Evolutionary conservation across 2,797 vertebrate genomes (phyloP), one percentile per base, ranked within the genome.

Genomic region (Sebastes steindachneri): DNA sequence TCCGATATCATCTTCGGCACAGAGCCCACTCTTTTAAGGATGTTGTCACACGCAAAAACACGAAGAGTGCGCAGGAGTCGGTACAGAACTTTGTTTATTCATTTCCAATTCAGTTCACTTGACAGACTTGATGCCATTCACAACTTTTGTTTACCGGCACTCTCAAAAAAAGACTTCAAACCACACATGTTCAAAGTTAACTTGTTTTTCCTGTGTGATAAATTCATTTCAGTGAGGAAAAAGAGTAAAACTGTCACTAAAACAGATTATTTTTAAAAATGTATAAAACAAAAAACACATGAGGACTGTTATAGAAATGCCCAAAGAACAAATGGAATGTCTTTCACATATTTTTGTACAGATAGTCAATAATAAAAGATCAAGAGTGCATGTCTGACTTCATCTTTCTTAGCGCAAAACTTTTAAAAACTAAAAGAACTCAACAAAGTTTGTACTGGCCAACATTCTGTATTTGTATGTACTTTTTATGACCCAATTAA

Each of bases 241-340:
- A 19, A 59, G 33, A 59, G 51, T 12, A 58, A 35, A 74, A 63
- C 9, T 5, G 3, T 25, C 9, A 37, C 8, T 45, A 64, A 77
- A 79, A 45, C 4, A 48, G 3, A 25, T 31, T 2, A 10, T 55
- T 51, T 76, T 65, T 25, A 17, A 69, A 78, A 85, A 37, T 21
- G 1, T 11, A 21, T 4, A 28, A 53, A 2, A 17, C 31, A 59
- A 57, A 77, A 55, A 68, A 66, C 63, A 9, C 3, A 4, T 2
- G 26, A 8, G 15, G 17, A 48, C 15, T 25, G 3, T 15, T 68
- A 28, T 26, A 71, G 66, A 85, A 91, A 90, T 82, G 87, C 77
- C 77, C 63, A 65, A 66, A 62, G 7, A 84, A 84, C 37, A 84
- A 19, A 68, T 78, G 93, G 88, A 94, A 94, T 94, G 90, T 86